These are phyloP conservation scores for Scolopax bukidnonensis DNA, from an alignment of 2,797 vertebrate genomes.

Conservation along the genomic window DNA sequence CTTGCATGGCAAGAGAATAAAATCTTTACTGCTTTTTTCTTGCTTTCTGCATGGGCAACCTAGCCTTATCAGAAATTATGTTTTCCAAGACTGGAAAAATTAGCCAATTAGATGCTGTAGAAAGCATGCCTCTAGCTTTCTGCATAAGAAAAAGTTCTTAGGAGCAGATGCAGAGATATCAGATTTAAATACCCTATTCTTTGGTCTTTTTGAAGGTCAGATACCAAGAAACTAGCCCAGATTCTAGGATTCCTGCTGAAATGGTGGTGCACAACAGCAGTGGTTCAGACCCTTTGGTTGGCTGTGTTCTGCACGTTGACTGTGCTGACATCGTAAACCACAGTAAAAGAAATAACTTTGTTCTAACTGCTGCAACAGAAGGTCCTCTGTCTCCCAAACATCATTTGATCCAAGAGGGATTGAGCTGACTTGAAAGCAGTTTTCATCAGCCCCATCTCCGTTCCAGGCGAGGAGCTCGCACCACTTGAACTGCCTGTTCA, in stretches of 20 bases:
- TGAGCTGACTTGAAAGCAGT: conserved; percentile 15
- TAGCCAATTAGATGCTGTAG: not conserved
- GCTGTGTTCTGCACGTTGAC: not conserved
- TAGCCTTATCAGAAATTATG: not conserved
- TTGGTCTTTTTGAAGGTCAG: not conserved
- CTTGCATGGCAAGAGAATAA: not conserved
- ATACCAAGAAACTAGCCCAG: not conserved
- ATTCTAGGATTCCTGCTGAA: not conserved
- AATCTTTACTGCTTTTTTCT: not conserved
- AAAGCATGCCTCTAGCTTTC: not conserved
- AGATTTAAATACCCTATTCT: not conserved
- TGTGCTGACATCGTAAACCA: not conserved
- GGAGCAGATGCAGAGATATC: not conserved
- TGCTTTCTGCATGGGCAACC: not conserved
- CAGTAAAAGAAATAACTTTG: not conserved
- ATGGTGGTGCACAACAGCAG: not conserved
- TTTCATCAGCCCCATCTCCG: not conserved
- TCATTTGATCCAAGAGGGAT: not conserved
- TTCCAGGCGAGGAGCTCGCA: not conserved
- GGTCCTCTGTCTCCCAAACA: not conserved
- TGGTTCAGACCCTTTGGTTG: not conserved
- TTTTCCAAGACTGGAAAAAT: not conserved
- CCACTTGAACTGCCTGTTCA: not conserved
- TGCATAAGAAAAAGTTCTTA: not conserved
- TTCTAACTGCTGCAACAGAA: conserved; percentile 16